Evolutionary conservation across 2,113 vertebrate genomes (phyloP).

Genomic region (Anser cygnoides): DNA sequence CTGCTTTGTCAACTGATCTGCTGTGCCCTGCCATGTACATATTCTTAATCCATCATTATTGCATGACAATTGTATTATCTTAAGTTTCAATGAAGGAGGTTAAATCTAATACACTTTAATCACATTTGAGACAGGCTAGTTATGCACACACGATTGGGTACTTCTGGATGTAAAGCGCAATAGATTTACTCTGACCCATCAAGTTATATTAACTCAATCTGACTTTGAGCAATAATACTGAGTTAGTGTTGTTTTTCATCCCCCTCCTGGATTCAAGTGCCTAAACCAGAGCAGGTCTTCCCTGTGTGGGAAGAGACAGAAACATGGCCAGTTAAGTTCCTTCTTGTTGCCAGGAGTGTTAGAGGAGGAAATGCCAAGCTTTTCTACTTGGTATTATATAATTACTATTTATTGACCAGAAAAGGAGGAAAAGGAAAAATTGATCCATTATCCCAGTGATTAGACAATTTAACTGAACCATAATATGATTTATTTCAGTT

Average conservation of each 20-base stretch:
- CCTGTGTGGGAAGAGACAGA: not conserved
- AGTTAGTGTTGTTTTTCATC: not conserved
- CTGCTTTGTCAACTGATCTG: not conserved
- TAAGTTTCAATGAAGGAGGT: not conserved
- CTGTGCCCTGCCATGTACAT: not conserved
- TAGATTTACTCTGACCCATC: not conserved
- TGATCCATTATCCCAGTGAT: not conserved
- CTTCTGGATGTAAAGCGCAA: not conserved
- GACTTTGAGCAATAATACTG: not conserved
- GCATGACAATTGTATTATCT: not conserved
- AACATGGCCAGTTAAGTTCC: not conserved
- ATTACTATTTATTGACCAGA: not conserved
- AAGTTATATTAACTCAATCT: not conserved
- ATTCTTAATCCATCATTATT: not conserved
- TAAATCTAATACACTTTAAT: not conserved
- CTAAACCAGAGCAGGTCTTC: not conserved
- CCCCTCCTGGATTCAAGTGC: not conserved
- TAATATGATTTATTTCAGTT: not conserved
- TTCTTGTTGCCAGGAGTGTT: not conserved
- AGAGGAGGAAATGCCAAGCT: not conserved
- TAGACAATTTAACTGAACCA: not conserved
- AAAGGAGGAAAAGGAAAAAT: not conserved
- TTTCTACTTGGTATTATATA: not conserved
- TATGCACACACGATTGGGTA: not conserved
- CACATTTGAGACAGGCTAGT: not conserved